Percentiles rank a stretch among this genome's conserved stretches.
phyloP scores from a whole-genome alignment of 2,888 invertebrate genomes.

The Cephus rjabovi region DNA sequence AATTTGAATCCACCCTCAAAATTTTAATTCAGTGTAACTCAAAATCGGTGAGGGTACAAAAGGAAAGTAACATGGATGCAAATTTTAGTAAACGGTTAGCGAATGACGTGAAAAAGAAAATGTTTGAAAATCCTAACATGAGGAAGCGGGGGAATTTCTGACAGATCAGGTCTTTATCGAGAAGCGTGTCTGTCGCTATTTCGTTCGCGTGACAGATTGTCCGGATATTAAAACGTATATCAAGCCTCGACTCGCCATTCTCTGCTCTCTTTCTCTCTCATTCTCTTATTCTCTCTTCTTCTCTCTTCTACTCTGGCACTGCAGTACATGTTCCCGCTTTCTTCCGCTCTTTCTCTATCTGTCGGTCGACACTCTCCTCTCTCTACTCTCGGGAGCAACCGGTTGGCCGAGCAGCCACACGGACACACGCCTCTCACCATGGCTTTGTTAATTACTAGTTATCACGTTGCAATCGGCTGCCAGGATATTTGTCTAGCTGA shows the following conservation, averaged over 20 bases:
- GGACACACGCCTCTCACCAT: constrained; percentile 9
- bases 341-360: not conserved
- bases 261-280: constrained; percentile 11
- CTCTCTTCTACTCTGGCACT: not conserved
- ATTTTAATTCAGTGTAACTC: no score
- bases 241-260: constrained; percentile 22
- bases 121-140: no score
- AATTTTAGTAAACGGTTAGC: no score
- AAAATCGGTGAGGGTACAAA: no score
- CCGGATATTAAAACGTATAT: constrained; percentile 39
- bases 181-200: not conserved
- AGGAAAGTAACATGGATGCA: no score
- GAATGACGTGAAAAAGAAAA: no score
- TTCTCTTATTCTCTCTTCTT: not conserved
- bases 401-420: not conserved
- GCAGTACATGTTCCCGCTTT: not conserved
- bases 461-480: constrained; percentile 39
- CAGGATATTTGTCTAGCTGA: constrained; percentile 41
- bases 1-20: no score
- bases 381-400: constrained; percentile 15
- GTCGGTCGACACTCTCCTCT: not conserved
- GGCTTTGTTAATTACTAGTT: constrained; percentile 39
- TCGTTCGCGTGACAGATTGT: constrained; percentile 30
- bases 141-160: no score
- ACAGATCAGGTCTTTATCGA: not conserved